Evolutionary conservation across 2,888 invertebrate species (phyloP).

Genomic region (Eupeodes latifasciatus): DNA sequence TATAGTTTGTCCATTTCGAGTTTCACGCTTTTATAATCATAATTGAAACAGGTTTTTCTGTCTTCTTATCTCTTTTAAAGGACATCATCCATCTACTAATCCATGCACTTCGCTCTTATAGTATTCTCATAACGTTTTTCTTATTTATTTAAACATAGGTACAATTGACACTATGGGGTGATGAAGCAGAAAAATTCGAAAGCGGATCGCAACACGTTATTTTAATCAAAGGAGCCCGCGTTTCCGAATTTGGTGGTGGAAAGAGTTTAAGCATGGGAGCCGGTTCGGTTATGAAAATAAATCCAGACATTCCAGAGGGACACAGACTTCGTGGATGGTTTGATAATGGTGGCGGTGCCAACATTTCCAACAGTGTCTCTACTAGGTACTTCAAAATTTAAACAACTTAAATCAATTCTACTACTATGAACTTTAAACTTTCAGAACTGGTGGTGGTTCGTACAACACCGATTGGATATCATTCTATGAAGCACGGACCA

Average conservation of each 20-base stretch:
- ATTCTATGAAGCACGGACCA: slow-evolving; percentile 90
- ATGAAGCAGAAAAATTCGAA: slow-evolving; percentile 93
- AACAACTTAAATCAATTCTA: background rate
- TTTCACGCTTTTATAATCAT: too few species aligned
- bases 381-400: slow-evolving; percentile 84
- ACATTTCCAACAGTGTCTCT: slow-evolving; percentile 88
- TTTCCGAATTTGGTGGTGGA: slow-evolving; percentile 94
- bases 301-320: slow-evolving; percentile 95
- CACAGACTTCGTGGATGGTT: slow-evolving; percentile 96
- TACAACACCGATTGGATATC: slow-evolving; percentile 89
- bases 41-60: too few species aligned
- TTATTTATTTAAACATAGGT: slow-evolving; percentile 84
- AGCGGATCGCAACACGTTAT: slow-evolving; percentile 91
- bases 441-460: slow-evolving; percentile 83
- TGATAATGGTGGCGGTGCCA: slow-evolving; percentile 89
- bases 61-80: too few species aligned
- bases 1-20: too few species aligned
- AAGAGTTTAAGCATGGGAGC: slow-evolving; percentile 88
- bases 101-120: too few species aligned
- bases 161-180: slow-evolving; percentile 95
- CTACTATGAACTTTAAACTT: background rate
- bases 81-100: too few species aligned
- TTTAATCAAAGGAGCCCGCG: slow-evolving; percentile 92
- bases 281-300: slow-evolving; percentile 89
- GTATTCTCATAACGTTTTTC: background rate